Evolutionary conservation across 2,113 vertebrate genomes (phyloP).

Genomic region (Marmota monax): DNA sequence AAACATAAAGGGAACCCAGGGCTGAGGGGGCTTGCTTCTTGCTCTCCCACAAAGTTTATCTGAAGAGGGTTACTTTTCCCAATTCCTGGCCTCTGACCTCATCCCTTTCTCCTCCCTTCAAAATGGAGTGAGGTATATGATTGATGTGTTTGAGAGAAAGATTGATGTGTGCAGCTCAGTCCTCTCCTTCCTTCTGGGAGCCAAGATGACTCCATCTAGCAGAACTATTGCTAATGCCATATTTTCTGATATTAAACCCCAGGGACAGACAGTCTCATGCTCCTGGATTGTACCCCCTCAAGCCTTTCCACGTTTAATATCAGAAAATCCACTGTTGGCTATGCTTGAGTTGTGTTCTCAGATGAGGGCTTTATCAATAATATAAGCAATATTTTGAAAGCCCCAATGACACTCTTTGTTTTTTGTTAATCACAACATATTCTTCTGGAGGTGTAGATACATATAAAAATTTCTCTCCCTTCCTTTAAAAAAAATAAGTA

Average conservation of each 20-base stretch:
- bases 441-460: background rate
- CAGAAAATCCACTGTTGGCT: background rate
- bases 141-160: background rate
- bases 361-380: background rate
- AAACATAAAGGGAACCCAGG: background rate
- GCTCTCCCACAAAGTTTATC: background rate
- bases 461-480: background rate
- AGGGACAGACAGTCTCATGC: background rate
- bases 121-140: background rate
- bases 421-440: background rate
- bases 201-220: background rate
- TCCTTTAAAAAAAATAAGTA: conserved; percentile 22
- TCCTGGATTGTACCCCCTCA: background rate
- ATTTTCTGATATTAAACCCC: too few relatives aligned
- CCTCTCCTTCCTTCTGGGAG: background rate
- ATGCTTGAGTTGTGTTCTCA: background rate
- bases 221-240: background rate
- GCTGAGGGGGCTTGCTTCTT: background rate
- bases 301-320: background rate
- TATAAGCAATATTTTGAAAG: conserved; percentile 15
- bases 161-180: background rate
- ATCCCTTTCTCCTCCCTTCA: background rate
- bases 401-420: background rate
- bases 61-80: background rate
- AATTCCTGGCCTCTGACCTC: background rate